phyloP scores from a whole-genome alignment of 2,888 invertebrate genomes.

The Leucoma salicis region DNA sequence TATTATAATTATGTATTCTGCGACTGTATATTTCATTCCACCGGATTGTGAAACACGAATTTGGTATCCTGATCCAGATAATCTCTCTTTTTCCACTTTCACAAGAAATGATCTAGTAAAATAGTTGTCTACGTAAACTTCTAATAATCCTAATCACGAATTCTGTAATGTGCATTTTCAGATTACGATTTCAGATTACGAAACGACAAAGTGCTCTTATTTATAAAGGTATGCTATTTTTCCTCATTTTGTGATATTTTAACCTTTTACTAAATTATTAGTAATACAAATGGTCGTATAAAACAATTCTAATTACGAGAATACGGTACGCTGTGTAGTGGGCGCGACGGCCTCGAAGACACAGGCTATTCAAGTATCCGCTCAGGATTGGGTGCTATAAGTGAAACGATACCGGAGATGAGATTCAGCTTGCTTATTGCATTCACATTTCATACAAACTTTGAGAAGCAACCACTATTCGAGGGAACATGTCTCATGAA shows the following conservation, averaged over 20 bases:
- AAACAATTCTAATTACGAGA: slow-evolving; percentile 36
- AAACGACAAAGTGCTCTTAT: too few species aligned
- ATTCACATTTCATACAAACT: slow-evolving; percentile 47
- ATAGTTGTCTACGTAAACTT: too few species aligned
- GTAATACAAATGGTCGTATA: slow-evolving; percentile 34
- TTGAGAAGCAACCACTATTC: slow-evolving; percentile 27
- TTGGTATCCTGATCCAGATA: too few species aligned
- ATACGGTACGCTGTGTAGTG: slow-evolving; percentile 32
- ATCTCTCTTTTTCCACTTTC: too few species aligned
- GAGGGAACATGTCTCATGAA: slow-evolving; percentile 4
- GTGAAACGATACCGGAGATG: slow-evolving; percentile 71
- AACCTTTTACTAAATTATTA: slow-evolving; percentile 26
- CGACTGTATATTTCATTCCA: too few species aligned
- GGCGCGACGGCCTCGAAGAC: slow-evolving; percentile 29
- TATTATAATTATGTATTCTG: too few species aligned
- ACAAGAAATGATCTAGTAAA: too few species aligned
- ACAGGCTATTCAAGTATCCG: slow-evolving; percentile 54
- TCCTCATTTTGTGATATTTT: slow-evolving; percentile 27
- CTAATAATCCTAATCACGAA: too few species aligned
- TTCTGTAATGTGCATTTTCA: too few species aligned
- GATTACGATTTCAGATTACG: too few species aligned
- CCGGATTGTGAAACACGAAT: too few species aligned
- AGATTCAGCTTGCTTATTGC: slow-evolving; percentile 44
- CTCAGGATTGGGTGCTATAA: slow-evolving; percentile 53
- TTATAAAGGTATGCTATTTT: slow-evolving; percentile 5